Evolutionary conservation across 2,113 vertebrate genomes (phyloP).

Genomic region (Hippoglossus stenolepis): DNA sequence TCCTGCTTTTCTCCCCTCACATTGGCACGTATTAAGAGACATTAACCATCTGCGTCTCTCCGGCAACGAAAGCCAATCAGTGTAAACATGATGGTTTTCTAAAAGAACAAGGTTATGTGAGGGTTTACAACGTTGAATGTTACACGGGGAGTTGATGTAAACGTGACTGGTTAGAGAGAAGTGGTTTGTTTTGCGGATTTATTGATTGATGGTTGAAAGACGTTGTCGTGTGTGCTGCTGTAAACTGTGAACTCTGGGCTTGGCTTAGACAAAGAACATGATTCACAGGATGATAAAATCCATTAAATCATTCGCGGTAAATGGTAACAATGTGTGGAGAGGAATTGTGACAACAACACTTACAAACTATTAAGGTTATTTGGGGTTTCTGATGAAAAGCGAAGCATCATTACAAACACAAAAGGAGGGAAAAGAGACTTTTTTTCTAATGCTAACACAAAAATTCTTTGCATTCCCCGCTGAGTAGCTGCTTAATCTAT

Average conservation of each 20-base stretch:
- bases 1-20: constrained; percentile 63
- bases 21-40: constrained; percentile 73
- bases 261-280: background rate
- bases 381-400: constrained; percentile 16
- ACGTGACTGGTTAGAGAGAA: constrained; percentile 11
- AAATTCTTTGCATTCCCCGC: constrained; percentile 89
- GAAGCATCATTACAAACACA: constrained; percentile 11
- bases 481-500: constrained; percentile 82
- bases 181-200: constrained; percentile 35
- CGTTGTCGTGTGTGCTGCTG: background rate
- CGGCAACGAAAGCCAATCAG: constrained; percentile 22
- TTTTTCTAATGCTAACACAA: constrained; percentile 85
- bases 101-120: background rate
- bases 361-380: background rate
- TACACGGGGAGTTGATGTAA: background rate
- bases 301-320: constrained; percentile 5
- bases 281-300: background rate
- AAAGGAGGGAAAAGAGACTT: constrained; percentile 57
- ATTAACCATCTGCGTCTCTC: constrained; percentile 68
- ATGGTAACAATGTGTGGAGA: constrained; percentile 2
- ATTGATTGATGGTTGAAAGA: constrained; percentile 8
- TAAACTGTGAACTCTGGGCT: background rate
- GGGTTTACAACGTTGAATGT: background rate
- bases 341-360: background rate
- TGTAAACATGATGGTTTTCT: constrained; percentile 31